A percentile compares a stretch with the other conserved stretches of the same genome.
Evolutionary conservation across 2,113 vertebrate genomes (phyloP).

Genomic region (Apaloderma vittatum): DNA sequence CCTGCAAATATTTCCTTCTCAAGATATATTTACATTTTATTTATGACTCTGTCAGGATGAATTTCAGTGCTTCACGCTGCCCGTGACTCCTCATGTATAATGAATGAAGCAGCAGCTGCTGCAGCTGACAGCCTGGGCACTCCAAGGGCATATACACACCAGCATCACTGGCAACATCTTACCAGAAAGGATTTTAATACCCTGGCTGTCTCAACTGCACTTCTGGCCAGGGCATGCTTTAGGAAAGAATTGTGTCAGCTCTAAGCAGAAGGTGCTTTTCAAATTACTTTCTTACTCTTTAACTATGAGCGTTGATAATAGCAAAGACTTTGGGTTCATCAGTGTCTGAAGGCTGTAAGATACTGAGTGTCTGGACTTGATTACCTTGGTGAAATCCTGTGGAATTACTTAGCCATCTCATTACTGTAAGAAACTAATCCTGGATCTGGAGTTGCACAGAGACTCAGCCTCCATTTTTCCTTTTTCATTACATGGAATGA

Average conservation of each 20-base stretch:
- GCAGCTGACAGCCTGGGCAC: slow-evolving; percentile 67
- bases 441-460: not conserved
- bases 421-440: slow-evolving; percentile 34
- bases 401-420: slow-evolving; percentile 13
- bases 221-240: not conserved
- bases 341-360: not conserved
- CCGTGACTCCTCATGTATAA: slow-evolving; percentile 72
- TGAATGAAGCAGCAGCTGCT: slow-evolving; percentile 78
- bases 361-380: not conserved
- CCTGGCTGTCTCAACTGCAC: not conserved
- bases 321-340: not conserved
- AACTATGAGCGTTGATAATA: not conserved
- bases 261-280: not conserved
- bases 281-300: not conserved
- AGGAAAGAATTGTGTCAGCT: not conserved
- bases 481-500: not conserved
- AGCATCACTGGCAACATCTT: slow-evolving; percentile 37
- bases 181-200: slow-evolving; percentile 31
- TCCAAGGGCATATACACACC: slow-evolving; percentile 59
- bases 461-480: not conserved
- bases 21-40: slow-evolving; percentile 74
- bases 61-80: slow-evolving; percentile 57
- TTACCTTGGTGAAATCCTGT: not conserved
- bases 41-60: slow-evolving; percentile 76
- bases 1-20: slow-evolving; percentile 57